phyloP scores from a whole-genome alignment of 1,140 invertebrate species.

The Orchestia grillus region DNA sequence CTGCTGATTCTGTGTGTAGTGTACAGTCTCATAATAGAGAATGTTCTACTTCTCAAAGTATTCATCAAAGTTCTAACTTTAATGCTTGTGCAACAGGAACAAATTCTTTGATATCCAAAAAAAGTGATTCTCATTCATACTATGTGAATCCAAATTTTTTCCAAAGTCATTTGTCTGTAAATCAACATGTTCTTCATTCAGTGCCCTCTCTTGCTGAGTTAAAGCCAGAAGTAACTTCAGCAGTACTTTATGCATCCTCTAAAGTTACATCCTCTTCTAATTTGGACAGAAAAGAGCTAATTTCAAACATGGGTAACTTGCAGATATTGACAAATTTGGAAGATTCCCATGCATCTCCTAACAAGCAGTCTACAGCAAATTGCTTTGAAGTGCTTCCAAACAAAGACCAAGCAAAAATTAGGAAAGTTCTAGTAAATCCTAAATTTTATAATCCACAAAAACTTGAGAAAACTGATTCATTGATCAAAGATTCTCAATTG shows the following conservation, averaged over 20 bases:
- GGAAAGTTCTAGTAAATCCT: background rate
- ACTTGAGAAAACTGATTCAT: background rate
- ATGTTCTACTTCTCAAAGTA: background rate
- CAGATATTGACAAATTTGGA: background rate
- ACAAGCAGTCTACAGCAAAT: background rate
- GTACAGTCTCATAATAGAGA: background rate
- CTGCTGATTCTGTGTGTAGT: background rate
- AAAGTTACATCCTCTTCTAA: background rate
- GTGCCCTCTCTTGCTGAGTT: background rate
- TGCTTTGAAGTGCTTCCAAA: background rate
- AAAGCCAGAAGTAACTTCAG: background rate
- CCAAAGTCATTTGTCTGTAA: background rate
- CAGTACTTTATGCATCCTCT: background rate
- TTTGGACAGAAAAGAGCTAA: background rate
- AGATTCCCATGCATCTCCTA: background rate
- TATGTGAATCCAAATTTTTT: conserved; percentile 32
- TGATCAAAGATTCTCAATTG: background rate
- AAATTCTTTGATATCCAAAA: background rate
- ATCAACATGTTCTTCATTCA: background rate
- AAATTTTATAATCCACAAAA: conserved; percentile 1
- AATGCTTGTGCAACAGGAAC: background rate
- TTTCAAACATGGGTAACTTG: background rate
- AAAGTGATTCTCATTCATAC: background rate
- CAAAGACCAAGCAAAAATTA: background rate
- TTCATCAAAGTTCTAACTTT: background rate